Evolutionary conservation across 2,113 vertebrate genomes (phyloP), one percentile per base, ranked within the genome.

Genomic region (Sardina pilchardus): DNA sequence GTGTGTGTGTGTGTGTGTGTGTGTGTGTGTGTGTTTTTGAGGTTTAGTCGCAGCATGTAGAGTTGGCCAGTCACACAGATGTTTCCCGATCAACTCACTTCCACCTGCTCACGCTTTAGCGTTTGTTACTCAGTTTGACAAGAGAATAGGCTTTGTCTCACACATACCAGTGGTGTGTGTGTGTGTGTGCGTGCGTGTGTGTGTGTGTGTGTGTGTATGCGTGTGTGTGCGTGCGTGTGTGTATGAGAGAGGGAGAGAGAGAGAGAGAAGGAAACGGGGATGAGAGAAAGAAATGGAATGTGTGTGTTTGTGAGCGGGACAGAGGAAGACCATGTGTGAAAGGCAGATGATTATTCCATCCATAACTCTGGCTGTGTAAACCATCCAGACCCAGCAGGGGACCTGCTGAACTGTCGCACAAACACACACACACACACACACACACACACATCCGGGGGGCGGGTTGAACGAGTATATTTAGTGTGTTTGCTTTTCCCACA

Each of bases 41-140:
- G 63, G 10, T 71, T 71, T 34, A 26, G 63, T 34, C 63, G 63
- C 63, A 71, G n/a, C 63, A 71, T 71, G 63, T 30, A 10, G 26
- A 71, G 63, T 71, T 34, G 63, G 63, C 63, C 63, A 71, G 63
- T 26, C 63, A 71, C 63, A 71, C 63, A 71, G 63, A 71, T 71
- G 63, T 71, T 71, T 71, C 63, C 63, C 26, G 26, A 34, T 26
- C 26, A 71, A 71, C 63, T 71, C 63, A 71, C 17, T 47, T 47
- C 80, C 30, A 53, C 63, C 63, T 83, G 56, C 81, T 84, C 10
- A 44, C 84, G 86, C 75, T 67, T 81, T 81, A 43, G 84, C 87
- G 82, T 90, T 88, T 88, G 88, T 86, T 48, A 82, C 86, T 81
- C 59, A 12, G 42, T 63, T 87, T 84, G 83, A 42, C 85, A 88